Evolutionary conservation across 2,113 vertebrate genomes (phyloP), one percentile per base, ranked within the genome.

Genomic region (Oncorhynchus mykiss): DNA sequence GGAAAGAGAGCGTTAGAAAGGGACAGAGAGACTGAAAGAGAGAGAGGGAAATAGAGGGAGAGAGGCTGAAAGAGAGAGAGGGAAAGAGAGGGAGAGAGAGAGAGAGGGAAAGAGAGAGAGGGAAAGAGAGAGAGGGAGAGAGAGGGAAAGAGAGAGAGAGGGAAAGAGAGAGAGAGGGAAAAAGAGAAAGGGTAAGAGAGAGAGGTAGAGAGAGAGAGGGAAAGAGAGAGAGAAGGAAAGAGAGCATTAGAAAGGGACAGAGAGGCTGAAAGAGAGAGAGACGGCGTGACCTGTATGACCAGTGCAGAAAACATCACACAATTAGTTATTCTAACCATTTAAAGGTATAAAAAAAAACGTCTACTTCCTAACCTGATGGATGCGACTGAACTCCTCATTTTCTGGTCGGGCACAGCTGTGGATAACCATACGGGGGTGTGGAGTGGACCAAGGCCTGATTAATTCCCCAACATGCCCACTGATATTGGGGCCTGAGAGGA

Each of bases 381-480:
- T 82, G 65, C 6, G 59, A 80, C 78, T 88, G 85, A 87, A 80
- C 86, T 84, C 88, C 39, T 45, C 8, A 64, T 78, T 25, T 72
- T 16, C 57, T 39, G 64, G 31, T 82, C 70, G 31, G 73, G 67
- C 69, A 73, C 83, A 88, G 74, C 81, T 81, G 81, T 62, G 79
- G 22, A 18, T 18, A 14, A 14, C 51, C 12, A 3, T 54, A 16
- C 5, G 4, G 14, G 16, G 14, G 16, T 81, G 81, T 62, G 75
- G 22, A 76, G 39, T 34, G 3, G 69, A 71, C 69, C 70, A 75
- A 29, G 65, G 71, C 71, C 45, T 80, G 80, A 85, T 84, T 84
- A 77, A 83, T 88, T 83, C 84, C 78, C 71, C 51, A 9, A 67
- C 80, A 77, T 66, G 77, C 49, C 84, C 27, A 22, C 68, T 77